These are phyloP conservation scores for Coryphaenoides rupestris DNA, from an alignment of 2,113 vertebrate genomes.

Conservation along the genomic window DNA sequence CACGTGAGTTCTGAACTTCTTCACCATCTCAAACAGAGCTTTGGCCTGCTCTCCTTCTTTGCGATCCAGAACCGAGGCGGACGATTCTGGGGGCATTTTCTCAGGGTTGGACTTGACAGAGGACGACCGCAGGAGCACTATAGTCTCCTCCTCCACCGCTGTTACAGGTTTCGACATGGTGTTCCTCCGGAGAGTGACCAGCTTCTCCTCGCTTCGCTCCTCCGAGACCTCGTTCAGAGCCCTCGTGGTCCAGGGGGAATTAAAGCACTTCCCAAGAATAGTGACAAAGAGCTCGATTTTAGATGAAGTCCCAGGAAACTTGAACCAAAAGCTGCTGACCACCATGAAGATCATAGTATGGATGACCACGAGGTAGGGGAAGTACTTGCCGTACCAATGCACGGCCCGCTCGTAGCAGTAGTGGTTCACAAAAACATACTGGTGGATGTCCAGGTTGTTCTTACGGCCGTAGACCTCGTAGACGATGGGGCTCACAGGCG, in stretches of 20 bases:
- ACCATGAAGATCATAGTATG: conserved; percentile 89
- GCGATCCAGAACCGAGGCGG: conserved; percentile 77
- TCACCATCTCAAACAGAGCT: conserved; percentile 89
- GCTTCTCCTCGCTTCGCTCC: conserved; percentile 64
- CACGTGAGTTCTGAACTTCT: conserved; percentile 84
- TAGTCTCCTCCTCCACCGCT: conserved; percentile 49
- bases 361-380: conserved; percentile 86
- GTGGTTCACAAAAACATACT: conserved; percentile 86
- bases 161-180: conserved; percentile 42
- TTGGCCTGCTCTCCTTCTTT: conserved; percentile 90
- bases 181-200: conserved; percentile 55
- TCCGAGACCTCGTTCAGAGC: conserved; percentile 85
- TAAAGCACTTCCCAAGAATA: conserved; percentile 85
- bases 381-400: conserved; percentile 91
- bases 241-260: conserved; percentile 86
- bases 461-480: conserved; percentile 74
- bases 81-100: conserved; percentile 68
- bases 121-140: conserved; percentile 45
- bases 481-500: conserved; percentile 38
- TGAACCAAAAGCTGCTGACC: conserved; percentile 90
- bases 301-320: conserved; percentile 87
- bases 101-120: conserved; percentile 66
- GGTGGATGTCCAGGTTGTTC: conserved; percentile 85
- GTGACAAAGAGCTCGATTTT: conserved; percentile 89
- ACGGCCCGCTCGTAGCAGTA: conserved; percentile 86